Evolutionary conservation across 1,140 invertebrate genomes (phyloP), one percentile per base, ranked within the genome.

Genomic region (Proctacanthus coquilletti): DNA sequence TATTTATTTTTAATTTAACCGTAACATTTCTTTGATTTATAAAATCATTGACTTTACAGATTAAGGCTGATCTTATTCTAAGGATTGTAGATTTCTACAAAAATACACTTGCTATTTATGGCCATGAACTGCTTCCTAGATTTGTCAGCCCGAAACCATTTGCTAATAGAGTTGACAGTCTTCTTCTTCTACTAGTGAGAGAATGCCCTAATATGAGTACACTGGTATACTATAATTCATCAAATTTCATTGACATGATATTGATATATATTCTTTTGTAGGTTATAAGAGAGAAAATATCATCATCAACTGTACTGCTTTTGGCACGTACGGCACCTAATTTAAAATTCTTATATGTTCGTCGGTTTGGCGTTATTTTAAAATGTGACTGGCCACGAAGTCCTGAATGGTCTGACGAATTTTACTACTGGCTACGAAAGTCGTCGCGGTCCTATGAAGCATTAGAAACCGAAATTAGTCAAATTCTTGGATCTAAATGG

Each of bases 231-330:
- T n/a, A n/a, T n/a, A n/a, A n/a, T n/a, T n/a, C n/a, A n/a, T n/a
- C n/a, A n/a, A n/a, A n/a, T n/a, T n/a, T n/a, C n/a, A n/a, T n/a
- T n/a, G n/a, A 32, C 6, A 6, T 6, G 15, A 32, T 32, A 32
- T 19, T 20, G 14, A 35, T 11, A 35, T 35, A 2, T 35, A 21
- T 35, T 20, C 8, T 34, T 25, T 29, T 19, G 33, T 46, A 81
- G 79, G 64, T 83, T 44, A 70, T 88, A 13, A 67, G 79, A 4
- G 83, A 88, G 49, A 65, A 78, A 50, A 71, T 89, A 35, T 87
- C 84, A 2, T 85, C 84, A 0, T 68, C 76, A 0, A 86, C 83
- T 2, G 64, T 85, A 10, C 54, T 89, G 18, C 60, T 87, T n/a
- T 64, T 87, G 19, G 79, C 75, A 0, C 64, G 68, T 23, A 71